These are phyloP conservation scores for Epizoanthus ramosus DNA, from an alignment of 92 coral and sea anemone genomes.

Conservation along the genomic window DNA sequence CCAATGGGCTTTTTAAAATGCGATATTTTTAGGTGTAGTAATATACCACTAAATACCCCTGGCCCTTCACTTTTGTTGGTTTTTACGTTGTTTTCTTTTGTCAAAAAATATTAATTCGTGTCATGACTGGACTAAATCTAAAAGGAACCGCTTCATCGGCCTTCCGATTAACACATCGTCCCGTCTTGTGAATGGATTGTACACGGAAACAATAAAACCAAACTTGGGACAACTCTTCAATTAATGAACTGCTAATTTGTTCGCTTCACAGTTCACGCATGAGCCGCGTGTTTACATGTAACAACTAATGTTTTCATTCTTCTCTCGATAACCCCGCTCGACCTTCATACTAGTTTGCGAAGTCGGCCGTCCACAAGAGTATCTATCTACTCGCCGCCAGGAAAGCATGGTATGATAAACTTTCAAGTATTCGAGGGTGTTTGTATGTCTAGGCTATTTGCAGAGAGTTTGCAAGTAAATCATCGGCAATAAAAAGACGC, in stretches of 20 bases:
- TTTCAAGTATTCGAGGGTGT: neutral
- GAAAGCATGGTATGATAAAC: neutral
- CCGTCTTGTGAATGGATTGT: too few relatives aligned
- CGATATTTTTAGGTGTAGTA: too few relatives aligned
- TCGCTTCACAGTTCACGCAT: neutral
- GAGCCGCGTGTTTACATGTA: neutral
- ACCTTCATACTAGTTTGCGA: neutral
- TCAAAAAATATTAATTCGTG: too few relatives aligned
- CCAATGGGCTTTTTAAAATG: too few relatives aligned
- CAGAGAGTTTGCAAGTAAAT: too few relatives aligned
- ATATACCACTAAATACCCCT: too few relatives aligned
- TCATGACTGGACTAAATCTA: too few relatives aligned
- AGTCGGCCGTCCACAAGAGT: neutral
- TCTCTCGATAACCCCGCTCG: neutral
- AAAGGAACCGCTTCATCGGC: too few relatives aligned
- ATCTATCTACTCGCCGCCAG: neutral
- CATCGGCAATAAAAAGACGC: neutral
- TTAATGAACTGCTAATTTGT: constrained; percentile 8
- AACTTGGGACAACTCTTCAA: constrained; percentile 1
- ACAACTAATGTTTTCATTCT: neutral
- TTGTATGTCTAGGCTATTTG: neutral
- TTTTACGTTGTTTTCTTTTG: too few relatives aligned
- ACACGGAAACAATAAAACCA: too few relatives aligned
- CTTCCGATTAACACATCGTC: too few relatives aligned
- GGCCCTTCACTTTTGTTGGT: too few relatives aligned